Percentiles rank a stretch among this genome's conserved stretches.
phyloP scores from a whole-genome alignment of 2,797 vertebrate genomes.

The Chromis chromis region DNA sequence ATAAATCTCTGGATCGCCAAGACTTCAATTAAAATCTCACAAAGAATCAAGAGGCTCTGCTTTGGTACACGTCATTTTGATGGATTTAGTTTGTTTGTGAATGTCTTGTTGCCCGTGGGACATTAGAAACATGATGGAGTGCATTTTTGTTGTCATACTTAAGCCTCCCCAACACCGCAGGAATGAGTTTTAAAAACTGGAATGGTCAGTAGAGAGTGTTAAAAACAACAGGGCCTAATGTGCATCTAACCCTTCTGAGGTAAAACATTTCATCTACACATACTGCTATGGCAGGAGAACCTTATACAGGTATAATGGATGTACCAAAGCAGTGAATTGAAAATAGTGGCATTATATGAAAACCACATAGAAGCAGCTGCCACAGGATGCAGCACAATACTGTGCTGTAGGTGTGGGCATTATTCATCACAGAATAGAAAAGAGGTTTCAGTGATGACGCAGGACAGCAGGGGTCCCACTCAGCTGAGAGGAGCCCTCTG shows the following conservation, averaged over 20 bases:
- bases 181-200: not conserved
- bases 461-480: slow-evolving; percentile 11
- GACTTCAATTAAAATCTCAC: slow-evolving; percentile 5
- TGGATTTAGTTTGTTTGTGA: not conserved
- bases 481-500: slow-evolving; percentile 30
- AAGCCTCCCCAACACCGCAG: not conserved
- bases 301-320: no score
- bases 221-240: slow-evolving; percentile 11
- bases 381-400: slow-evolving; percentile 1
- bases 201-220: not conserved
- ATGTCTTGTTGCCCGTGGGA: slow-evolving; percentile 17
- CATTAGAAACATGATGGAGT: slow-evolving; percentile 19
- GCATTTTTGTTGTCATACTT: slow-evolving; percentile 28
- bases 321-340: no score
- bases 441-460: slow-evolving; percentile 11
- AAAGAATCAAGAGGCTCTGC: not conserved
- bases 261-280: not conserved
- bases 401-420: not conserved
- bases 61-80: not conserved
- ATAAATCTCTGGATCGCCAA: slow-evolving; percentile 15
- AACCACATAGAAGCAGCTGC: not conserved
- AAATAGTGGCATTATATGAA: slow-evolving; percentile 7
- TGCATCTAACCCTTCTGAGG: not conserved
- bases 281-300: no score
- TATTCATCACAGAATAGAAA: slow-evolving; percentile 25